phyloP scores from a whole-genome alignment of 2,113 vertebrate species.

The Baryphthengus martii region DNA sequence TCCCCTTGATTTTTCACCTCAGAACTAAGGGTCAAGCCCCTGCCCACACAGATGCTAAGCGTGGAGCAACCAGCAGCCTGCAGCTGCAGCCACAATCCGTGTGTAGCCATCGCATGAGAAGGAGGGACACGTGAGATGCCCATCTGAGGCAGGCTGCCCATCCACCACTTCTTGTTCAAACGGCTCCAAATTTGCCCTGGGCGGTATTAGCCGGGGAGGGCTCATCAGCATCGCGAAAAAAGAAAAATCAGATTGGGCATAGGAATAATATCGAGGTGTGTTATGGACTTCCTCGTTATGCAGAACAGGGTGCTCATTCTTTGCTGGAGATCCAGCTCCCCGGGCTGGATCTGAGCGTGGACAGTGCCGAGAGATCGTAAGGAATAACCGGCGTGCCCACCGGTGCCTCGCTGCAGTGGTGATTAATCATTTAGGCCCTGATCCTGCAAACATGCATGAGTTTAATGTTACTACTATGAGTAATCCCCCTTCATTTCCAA shows the following conservation, averaged over 20 bases:
- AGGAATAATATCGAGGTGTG: neutral
- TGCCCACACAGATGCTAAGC: neutral
- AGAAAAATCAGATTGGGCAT: fast-evolving
- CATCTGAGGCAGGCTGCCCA: fast-evolving
- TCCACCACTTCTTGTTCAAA: neutral
- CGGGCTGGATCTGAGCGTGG: neutral
- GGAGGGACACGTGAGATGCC: neutral
- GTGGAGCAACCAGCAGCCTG: neutral
- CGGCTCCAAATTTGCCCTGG: neutral
- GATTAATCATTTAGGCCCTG: slow-evolving; percentile 53
- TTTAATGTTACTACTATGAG: slow-evolving; percentile 61
- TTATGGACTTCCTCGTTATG: neutral
- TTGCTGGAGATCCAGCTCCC: neutral
- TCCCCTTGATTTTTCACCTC: neutral
- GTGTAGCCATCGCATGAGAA: neutral
- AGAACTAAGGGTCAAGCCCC: neutral
- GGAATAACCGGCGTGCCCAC: neutral
- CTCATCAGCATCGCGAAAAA: neutral
- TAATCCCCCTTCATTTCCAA: slow-evolving; percentile 59
- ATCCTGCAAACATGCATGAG: slow-evolving; percentile 44
- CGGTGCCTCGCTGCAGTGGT: slow-evolving; percentile 6
- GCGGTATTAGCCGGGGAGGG: neutral
- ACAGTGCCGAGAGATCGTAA: neutral
- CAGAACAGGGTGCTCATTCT: neutral
- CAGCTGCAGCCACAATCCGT: neutral